Base-by-base conservation (phyloP, 2,888 invertebrate genomes). In the Luperina nickerlii region DNA sequence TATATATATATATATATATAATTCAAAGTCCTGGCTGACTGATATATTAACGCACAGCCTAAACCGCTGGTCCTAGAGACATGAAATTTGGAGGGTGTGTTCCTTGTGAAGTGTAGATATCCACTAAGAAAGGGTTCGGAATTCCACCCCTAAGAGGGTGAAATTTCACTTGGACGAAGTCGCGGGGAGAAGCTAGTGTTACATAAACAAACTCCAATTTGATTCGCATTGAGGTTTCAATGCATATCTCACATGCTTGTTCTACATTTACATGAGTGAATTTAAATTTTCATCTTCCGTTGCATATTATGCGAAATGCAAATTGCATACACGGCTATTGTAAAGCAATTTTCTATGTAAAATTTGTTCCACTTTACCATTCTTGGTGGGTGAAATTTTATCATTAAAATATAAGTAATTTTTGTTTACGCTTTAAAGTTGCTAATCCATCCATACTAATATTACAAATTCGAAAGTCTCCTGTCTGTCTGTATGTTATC, bases 241-340 rank as follows among this genome's bases (percentile, higher is more conserved):
- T 63, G 54, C n/a, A 75, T 77, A 67, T 66, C 70, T 45, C 71
- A 57, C 63, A 76, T 79, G 60, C 42, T 65, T 81, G 74, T 77
- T 67, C 76, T 74, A 82, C 79, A 80, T 81, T 82, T 78, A 54
- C 78, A 74, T 68, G 75, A 77, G 38, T 63, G 66, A 68, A 87
- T 87, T 79, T 86, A 45, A 87, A 83, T 88, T 87, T 79, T 78
- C 79, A 82, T 86, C 67, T 78, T 79, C 65, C 65, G 79, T 74
- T 77, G 78, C 72, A 80, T 74, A 77, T 72, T 82, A 82, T 82
- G 54, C 78, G 38, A 77, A 84, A 86, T 87, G 76, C 78, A 87
- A 88, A 84, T 86, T 87, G 76, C 78, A 87, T 78, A 67, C 77
- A 65, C 65, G 70, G 62, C 80, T 81, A 78, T 88, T 83, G 83